Percentiles rank a stretch among this genome's conserved stretches.
These are phyloP conservation scores for Mythimna lalbum DNA, from an alignment of 2,888 invertebrate species.

Conservation along the genomic window DNA sequence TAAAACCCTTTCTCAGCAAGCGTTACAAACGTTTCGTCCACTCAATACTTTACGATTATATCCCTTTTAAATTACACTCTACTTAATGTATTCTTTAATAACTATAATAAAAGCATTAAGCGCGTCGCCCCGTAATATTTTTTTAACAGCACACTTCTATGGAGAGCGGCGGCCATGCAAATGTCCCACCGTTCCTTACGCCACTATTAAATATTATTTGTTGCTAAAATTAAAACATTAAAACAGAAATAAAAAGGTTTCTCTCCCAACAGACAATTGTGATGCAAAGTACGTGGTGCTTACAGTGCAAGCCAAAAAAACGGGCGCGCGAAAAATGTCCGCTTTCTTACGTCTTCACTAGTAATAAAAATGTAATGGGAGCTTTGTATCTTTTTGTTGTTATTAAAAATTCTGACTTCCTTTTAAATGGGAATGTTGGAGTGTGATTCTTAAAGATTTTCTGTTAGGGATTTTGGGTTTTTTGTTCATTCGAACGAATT, in stretches of 20 bases:
- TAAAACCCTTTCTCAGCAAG: neutral
- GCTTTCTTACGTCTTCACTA: constrained; percentile 68
- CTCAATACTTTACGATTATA: constrained; percentile 29
- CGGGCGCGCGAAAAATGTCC: constrained; percentile 67
- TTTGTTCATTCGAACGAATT: neutral
- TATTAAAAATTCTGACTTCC: constrained; percentile 65
- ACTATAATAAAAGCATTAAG: constrained; percentile 61
- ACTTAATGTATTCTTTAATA: constrained; percentile 59
- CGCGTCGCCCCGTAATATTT: constrained; percentile 63
- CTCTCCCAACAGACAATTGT: constrained; percentile 82
- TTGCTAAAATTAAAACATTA: constrained; percentile 87
- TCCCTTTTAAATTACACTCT: constrained; percentile 49
- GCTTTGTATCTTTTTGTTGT: constrained; percentile 62
- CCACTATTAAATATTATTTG: constrained; percentile 87
- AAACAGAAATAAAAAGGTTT: constrained; percentile 78
- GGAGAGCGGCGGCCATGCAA: constrained; percentile 77
- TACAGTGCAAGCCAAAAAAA: constrained; percentile 74
- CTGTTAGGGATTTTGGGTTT: neutral
- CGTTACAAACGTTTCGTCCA: constrained; percentile 16
- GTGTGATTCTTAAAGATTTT: constrained; percentile 12
- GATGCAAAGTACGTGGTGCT: constrained; percentile 80
- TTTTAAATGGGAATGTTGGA: constrained; percentile 46
- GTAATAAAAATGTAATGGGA: constrained; percentile 67
- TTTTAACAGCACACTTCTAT: constrained; percentile 64
- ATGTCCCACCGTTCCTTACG: constrained; percentile 80